These are phyloP conservation scores for Hirtodrosophila alboralis DNA, from an alignment of 2,888 invertebrate genomes.

Conservation along the genomic window DNA sequence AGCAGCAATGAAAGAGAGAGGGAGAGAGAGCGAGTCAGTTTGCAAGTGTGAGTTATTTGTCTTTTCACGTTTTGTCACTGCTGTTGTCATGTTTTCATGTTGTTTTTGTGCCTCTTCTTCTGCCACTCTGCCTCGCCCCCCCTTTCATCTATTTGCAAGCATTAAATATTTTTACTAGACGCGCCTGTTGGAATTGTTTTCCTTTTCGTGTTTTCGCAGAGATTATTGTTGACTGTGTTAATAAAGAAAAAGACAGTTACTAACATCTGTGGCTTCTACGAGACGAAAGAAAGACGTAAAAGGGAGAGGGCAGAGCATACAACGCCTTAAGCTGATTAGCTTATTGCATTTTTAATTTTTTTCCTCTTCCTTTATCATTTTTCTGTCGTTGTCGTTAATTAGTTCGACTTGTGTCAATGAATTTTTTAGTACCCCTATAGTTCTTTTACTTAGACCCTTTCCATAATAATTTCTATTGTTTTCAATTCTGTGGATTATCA, in stretches of 20 bases:
- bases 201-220: slow-evolving; percentile 61
- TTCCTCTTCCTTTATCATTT: not conserved
- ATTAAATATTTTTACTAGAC: slow-evolving; percentile 75
- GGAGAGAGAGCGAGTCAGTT: too few species aligned
- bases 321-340: slow-evolving; percentile 19
- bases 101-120: slow-evolving; percentile 27
- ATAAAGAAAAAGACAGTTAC: slow-evolving; percentile 69
- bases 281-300: not conserved
- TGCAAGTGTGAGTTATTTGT: slow-evolving; percentile 76
- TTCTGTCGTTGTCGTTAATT: too few species aligned
- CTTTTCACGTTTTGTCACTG: slow-evolving; percentile 70
- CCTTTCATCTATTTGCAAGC: slow-evolving; percentile 66
- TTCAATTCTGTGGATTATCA: too few species aligned
- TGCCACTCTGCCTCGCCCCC: slow-evolving; percentile 2
- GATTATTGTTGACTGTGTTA: slow-evolving; percentile 76
- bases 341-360: slow-evolving; percentile 2
- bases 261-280: slow-evolving; percentile 63
- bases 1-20: slow-evolving; percentile 48
- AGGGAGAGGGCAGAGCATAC: not conserved
- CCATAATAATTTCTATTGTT: too few species aligned
- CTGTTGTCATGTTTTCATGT: slow-evolving; percentile 68
- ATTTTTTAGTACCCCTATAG: too few species aligned
- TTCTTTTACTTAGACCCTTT: too few species aligned
- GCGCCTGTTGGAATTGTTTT: slow-evolving; percentile 65
- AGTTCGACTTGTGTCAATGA: too few species aligned